Base-by-base conservation (phyloP, 2,113 vertebrate genomes). In the Lipophrys pholis region DNA sequence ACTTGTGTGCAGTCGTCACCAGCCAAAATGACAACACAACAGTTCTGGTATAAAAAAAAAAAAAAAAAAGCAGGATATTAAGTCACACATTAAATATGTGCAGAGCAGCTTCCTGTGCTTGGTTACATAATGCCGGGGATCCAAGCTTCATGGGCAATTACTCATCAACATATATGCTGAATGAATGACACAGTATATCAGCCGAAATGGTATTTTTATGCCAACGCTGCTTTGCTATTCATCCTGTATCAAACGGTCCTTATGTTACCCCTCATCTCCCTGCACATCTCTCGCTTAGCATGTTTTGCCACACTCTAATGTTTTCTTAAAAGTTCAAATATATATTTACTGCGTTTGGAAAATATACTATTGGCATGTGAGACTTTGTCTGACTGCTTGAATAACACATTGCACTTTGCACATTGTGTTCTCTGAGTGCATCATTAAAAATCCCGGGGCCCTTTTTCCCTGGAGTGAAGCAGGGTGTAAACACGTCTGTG, bases 381-480 rank as follows among this genome's bases (percentile, higher is more conserved):
- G 54, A 17, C 55, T 81, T 63, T 3, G 21, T 55, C 40, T 48
- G 57, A 69, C 71, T 69, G 71, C 57, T 78, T 69, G 57, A 61
- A 80, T 82, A 83, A 68, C 64, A 60, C 39, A 70, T 69, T 65
- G 41, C 52, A 61, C 60, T 30, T 69, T 65, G 41, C 52, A 61
- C 60, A 71, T 81, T 66, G 56, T 52, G 46, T 43, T 72, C 48
- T 54, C 51, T 66, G 43, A 69, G 42, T 46, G 56, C 35, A 61
- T 79, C 54, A 64, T 78, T 63, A 56, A 79, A 84, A 76, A 81
- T 87, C 64, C 81, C 80, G 61, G 40, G 58, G 55, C 41, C 58
- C 42, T 39, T 16, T 49, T 53, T 35, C 67, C 57, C 58, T 63
- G 45, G 62, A 70, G 48, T 53, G 35, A 71, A 52, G 30, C 48